phyloP scores from a whole-genome alignment of 2,113 vertebrate species.

The Mobula hypostoma region DNA sequence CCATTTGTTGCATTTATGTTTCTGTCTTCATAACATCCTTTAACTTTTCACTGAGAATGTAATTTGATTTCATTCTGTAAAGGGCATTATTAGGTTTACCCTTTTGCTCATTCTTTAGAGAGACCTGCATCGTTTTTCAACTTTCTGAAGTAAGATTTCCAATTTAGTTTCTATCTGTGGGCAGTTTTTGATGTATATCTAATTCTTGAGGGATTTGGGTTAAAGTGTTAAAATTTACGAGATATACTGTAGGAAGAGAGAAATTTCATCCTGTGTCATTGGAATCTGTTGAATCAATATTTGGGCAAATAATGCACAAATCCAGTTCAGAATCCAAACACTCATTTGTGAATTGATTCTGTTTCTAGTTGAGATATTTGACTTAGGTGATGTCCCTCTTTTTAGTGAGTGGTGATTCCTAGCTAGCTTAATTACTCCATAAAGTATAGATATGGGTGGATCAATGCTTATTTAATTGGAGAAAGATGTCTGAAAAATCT shows the following conservation, averaged over 20 bases:
- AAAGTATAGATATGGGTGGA: not conserved
- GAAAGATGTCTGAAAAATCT: not conserved
- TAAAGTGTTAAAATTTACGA: not conserved
- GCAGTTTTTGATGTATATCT: not conserved
- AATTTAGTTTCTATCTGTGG: not conserved
- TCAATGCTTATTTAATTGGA: not conserved
- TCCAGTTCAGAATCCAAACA: not conserved
- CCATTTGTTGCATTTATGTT: not conserved
- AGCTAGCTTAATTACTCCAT: not conserved
- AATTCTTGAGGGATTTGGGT: not conserved
- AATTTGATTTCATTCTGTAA: not conserved
- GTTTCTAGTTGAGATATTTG: constrained; percentile 14
- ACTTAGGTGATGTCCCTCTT: not conserved
- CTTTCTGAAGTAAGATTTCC: not conserved
- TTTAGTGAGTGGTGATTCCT: not conserved
- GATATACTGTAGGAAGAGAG: too few relatives aligned
- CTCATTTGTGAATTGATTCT: not conserved
- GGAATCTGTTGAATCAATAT: not conserved
- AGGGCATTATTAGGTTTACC: not conserved
- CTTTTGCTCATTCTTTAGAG: too few relatives aligned
- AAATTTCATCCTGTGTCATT: not conserved
- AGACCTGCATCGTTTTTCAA: not conserved
- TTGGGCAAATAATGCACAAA: not conserved
- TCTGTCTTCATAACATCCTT: not conserved
- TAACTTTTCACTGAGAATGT: not conserved